Percentiles rank a stretch among this genome's conserved stretches.
Evolutionary conservation across 2,888 invertebrate species (phyloP).

Genomic region (Philaethria dido): DNA sequence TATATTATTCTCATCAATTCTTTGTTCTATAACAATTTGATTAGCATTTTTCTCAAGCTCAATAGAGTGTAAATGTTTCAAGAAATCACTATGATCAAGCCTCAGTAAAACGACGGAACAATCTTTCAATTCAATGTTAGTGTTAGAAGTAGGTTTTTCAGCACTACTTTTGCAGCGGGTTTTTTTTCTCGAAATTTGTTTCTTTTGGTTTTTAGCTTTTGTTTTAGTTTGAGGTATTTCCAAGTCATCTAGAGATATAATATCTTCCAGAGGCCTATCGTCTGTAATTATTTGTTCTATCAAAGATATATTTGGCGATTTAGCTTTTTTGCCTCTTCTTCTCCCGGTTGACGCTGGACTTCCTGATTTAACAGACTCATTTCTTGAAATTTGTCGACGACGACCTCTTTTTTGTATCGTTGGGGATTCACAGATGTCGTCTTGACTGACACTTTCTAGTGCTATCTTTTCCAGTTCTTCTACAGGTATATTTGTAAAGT

Average conservation of each 20-base stretch:
- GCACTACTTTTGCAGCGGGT: conserved; percentile 46
- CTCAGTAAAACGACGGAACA: conserved; percentile 64
- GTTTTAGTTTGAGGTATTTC: conserved; percentile 56
- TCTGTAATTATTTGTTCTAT: conserved; percentile 75
- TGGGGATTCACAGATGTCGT: conserved; percentile 42
- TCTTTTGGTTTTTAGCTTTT: conserved; percentile 49
- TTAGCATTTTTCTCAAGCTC: conserved; percentile 2
- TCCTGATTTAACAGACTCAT: conserved; percentile 53
- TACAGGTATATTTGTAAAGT: conserved; percentile 70
- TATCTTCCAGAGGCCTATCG: conserved; percentile 73
- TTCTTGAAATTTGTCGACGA: conserved; percentile 52
- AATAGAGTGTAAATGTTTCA: conserved; percentile 32
- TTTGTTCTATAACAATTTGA: conserved; percentile 10
- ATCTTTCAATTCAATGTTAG: conserved; percentile 55
- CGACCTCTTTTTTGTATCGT: conserved; percentile 50
- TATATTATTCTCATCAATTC: conserved; percentile 25
- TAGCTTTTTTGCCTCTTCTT: conserved; percentile 54
- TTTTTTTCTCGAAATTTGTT: conserved; percentile 50
- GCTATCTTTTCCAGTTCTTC: conserved; percentile 75
- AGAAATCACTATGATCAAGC: conserved; percentile 57
- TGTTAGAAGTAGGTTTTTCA: conserved; percentile 34
- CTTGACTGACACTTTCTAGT: conserved; percentile 58
- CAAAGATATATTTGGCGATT: conserved; percentile 71
- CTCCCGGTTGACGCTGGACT: conserved; percentile 54
- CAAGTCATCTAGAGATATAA: conserved; percentile 70